phyloP scores from a whole-genome alignment of 1,140 invertebrate species.

The Theocolax elegans region DNA sequence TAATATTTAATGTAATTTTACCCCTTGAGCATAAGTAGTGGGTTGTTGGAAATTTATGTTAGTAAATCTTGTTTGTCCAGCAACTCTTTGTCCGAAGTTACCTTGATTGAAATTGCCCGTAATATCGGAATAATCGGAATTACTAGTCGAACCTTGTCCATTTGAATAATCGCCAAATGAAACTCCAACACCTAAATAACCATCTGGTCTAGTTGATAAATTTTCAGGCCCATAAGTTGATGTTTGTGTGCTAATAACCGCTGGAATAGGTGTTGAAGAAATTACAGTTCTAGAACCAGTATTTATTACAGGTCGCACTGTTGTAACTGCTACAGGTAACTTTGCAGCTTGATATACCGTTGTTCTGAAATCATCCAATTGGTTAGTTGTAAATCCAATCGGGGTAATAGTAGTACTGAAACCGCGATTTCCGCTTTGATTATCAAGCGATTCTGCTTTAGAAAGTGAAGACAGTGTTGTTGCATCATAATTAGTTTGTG shows the following conservation, averaged over 20 bases:
- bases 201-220: slow-evolving; percentile 38
- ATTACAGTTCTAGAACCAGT: slow-evolving; percentile 49
- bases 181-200: slow-evolving; percentile 56
- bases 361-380: slow-evolving; percentile 49
- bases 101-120: slow-evolving; percentile 40
- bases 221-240: slow-evolving; percentile 33
- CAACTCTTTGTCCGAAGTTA: slow-evolving; percentile 49
- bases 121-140: slow-evolving; percentile 41
- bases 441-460: slow-evolving; percentile 49
- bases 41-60: slow-evolving; percentile 19
- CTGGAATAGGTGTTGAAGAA: slow-evolving; percentile 46
- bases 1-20: neutral
- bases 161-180: slow-evolving; percentile 45
- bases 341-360: slow-evolving; percentile 50
- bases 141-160: neutral
- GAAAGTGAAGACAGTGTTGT: slow-evolving; percentile 51
- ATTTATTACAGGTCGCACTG: slow-evolving; percentile 47
- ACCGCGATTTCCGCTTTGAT: slow-evolving; percentile 32
- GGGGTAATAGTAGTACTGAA: slow-evolving; percentile 46
- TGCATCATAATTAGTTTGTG: slow-evolving; percentile 12
- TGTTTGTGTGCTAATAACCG: slow-evolving; percentile 34
- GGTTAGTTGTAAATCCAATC: slow-evolving; percentile 49
- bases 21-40: neutral
- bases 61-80: slow-evolving; percentile 14
- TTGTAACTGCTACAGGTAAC: slow-evolving; percentile 46